A percentile compares a stretch with the other conserved stretches of the same genome.
Conservation (phyloP, 2,888 invertebrate genomes). For the Unio delphinus region DNA sequence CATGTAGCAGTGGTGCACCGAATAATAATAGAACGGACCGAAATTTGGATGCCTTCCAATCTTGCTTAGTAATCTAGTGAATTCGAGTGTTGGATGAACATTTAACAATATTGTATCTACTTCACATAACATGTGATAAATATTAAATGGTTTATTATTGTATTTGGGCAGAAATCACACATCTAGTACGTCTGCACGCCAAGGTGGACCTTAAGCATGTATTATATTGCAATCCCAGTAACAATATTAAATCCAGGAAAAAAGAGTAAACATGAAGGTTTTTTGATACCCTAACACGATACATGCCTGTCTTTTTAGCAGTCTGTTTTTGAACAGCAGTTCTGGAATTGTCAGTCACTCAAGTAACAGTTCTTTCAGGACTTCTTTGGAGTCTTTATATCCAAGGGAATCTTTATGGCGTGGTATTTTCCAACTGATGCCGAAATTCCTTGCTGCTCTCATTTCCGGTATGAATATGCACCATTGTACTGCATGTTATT, state of each 20-base stretch:
- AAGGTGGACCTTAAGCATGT: slow-evolving; percentile 31
- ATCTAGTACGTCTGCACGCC: slow-evolving; percentile 28
- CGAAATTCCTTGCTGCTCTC: slow-evolving; percentile 16
- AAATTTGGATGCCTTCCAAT: slow-evolving; percentile 34
- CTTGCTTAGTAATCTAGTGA: slow-evolving; percentile 18
- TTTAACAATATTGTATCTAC: slow-evolving; percentile 12
- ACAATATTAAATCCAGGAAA: slow-evolving; percentile 10
- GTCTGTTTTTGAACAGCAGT: background rate
- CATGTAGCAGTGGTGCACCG: slow-evolving; percentile 4
- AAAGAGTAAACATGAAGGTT: slow-evolving; percentile 1
- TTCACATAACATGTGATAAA: slow-evolving; percentile 3
- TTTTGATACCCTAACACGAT: background rate
- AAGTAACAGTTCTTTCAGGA: slow-evolving; percentile 11
- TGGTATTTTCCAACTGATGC: slow-evolving; percentile 24
- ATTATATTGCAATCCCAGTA: slow-evolving; percentile 22
- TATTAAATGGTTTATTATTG: slow-evolving; percentile 15
- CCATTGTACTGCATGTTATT: slow-evolving; percentile 29
- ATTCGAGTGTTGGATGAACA: slow-evolving; percentile 18
- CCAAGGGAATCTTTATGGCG: slow-evolving; percentile 18
- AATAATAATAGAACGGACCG: slow-evolving; percentile 23
- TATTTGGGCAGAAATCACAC: slow-evolving; percentile 20
- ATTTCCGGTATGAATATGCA: slow-evolving; percentile 19
- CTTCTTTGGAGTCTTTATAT: slow-evolving; percentile 8
- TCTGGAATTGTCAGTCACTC: slow-evolving; percentile 6
- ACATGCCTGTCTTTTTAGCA: background rate